Evolutionary conservation across 1,140 invertebrate species (phyloP).

Genomic region (Mamestra configurata): DNA sequence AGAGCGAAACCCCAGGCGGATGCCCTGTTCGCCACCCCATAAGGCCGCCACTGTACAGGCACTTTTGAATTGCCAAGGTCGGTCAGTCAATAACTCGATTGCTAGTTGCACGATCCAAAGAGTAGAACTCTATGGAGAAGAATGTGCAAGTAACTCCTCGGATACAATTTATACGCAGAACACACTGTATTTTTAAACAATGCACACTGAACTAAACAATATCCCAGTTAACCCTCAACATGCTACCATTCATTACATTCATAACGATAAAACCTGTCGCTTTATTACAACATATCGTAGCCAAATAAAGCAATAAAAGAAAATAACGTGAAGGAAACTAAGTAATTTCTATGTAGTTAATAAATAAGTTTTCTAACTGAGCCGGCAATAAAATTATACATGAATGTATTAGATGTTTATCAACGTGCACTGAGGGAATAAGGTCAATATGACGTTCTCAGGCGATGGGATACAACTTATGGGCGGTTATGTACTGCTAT

Average conservation of each 20-base stretch:
- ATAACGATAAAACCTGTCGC: slow-evolving; percentile 14
- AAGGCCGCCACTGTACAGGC: too few species aligned
- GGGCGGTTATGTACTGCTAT: slow-evolving; percentile 10
- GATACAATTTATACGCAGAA: too few species aligned
- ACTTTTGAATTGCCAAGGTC: too few species aligned
- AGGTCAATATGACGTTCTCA: slow-evolving; percentile 39
- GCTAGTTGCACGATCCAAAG: too few species aligned
- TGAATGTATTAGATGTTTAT: slow-evolving; percentile 43
- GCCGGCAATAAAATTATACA: slow-evolving; percentile 40
- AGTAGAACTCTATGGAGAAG: too few species aligned
- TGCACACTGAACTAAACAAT: background rate
- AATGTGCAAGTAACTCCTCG: too few species aligned
- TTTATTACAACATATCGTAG: slow-evolving; percentile 1
- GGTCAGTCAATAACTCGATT: too few species aligned
- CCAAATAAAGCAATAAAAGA: slow-evolving; percentile 38
- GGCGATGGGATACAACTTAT: slow-evolving; percentile 34
- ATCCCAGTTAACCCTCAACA: background rate
- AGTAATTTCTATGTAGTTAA: slow-evolving; percentile 25
- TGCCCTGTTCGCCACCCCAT: too few species aligned
- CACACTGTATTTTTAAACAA: too few species aligned
- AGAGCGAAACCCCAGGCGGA: too few species aligned
- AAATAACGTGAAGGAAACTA: slow-evolving; percentile 17
- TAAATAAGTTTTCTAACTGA: slow-evolving; percentile 35
- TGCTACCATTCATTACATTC: background rate
- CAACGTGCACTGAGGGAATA: slow-evolving; percentile 23